Evolutionary conservation across 1,140 invertebrate species (phyloP), one percentile per base, ranked within the genome.

Genomic region (Drosophila micromelanica): DNA sequence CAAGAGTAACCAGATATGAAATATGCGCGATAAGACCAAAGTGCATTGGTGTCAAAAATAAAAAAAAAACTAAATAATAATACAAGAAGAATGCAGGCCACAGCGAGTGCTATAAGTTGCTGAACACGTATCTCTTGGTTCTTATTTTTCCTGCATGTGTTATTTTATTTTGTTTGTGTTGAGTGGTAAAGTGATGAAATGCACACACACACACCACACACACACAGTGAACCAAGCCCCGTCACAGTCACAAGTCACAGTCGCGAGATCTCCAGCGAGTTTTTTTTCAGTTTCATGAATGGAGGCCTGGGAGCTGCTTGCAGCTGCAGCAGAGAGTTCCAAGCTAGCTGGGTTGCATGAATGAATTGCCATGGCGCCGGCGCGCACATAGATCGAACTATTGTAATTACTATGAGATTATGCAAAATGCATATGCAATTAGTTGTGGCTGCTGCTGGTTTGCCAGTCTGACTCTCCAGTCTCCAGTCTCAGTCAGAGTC

Each of bases 371-470:
- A 65, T 69, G 75, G 63, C 70, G 62, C 57, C 60, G 48, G 60
- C 12, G 38, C 40, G 37, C 60, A 82, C 30, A 82, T 68, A 82
- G 70, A 80, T 89, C 84, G 84, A 89, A 90, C 72, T 89, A 89
- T 89, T 90, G 85, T 89, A 89, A 89, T 89, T 87, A 89, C 78
- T 82, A 84, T 74, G 76, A 82, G 79, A 87, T 89, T 89, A 87
- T 87, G 84, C 84, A 87, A 90, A 87, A 89, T 84, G 84, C 79
- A 87, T 89, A 77, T 87, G 84, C 84, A 87, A 87, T 87, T 87
- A 87, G 84, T 89, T 78, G 65, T 45, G 11, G 57, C 42, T 23
- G 78, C 42, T 23, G 78, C 65, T 76, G 56, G 32, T 15, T n/a
- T 30, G 15, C 32, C 7, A 15, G 13, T 48, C 32, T 9, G 2